These are phyloP conservation scores for Hypsibius dujardini DNA, from an alignment of 1,140 invertebrate species.

Conservation along the genomic window DNA sequence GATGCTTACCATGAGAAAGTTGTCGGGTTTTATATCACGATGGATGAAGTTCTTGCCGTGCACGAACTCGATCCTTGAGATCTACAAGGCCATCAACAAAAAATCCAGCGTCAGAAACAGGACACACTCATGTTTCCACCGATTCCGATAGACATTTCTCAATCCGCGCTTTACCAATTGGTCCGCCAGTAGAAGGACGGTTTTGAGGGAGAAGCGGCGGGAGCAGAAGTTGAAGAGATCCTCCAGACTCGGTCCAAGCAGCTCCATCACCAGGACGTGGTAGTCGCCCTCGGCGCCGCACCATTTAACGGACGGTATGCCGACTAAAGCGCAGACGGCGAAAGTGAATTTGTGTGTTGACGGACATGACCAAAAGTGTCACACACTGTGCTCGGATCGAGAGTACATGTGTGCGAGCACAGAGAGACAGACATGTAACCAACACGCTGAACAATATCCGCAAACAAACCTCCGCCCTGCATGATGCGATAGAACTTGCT, in stretches of 20 bases:
- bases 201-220: conserved; percentile 87
- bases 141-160: neutral
- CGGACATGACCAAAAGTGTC: no score
- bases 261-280: conserved; percentile 99
- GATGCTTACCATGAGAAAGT: conserved; percentile 36
- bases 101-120: conserved; percentile 19
- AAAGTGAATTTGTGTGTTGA: no score
- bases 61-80: conserved; percentile 42
- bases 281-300: conserved; percentile 93
- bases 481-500: conserved; percentile 97
- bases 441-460: no score
- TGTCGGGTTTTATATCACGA: conserved; percentile 37
- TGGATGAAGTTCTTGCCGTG: conserved; percentile 50
- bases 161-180: conserved; percentile 51
- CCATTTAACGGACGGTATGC: conserved; percentile 92
- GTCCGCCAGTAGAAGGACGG: conserved; percentile 87
- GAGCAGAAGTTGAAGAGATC: conserved; percentile 98
- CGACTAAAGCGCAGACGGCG: conserved; percentile 42
- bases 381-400: no score
- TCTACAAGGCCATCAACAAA: conserved; percentile 28
- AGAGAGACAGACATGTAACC: no score
- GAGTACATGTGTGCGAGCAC: no score
- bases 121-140: conserved; percentile 5
- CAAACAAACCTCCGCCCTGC: conserved; percentile 65
- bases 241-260: conserved; percentile 88